These are phyloP conservation scores for Melikaiella ostensackeni DNA, from an alignment of 2,888 invertebrate genomes.

Conservation along the genomic window DNA sequence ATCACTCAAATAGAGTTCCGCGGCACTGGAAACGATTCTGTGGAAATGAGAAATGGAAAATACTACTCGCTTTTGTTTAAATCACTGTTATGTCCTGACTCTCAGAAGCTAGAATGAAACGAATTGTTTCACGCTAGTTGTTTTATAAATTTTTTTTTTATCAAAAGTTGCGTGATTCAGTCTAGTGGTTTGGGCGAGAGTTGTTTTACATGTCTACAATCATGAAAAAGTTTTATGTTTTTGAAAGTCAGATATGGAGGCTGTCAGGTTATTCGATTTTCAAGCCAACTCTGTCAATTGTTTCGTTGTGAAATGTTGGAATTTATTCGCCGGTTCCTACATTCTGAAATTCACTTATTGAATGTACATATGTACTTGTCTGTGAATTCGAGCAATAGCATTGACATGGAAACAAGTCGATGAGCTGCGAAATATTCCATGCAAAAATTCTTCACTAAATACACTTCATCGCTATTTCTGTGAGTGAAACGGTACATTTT, in stretches of 20 bases:
- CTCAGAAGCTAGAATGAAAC: neutral
- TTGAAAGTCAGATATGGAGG: too few relatives aligned
- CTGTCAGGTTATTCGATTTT: neutral
- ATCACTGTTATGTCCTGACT: neutral
- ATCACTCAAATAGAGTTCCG: neutral
- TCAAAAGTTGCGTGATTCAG: neutral
- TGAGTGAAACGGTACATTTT: neutral
- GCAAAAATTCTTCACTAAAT: neutral
- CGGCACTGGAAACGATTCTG: neutral
- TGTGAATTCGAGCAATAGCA: neutral
- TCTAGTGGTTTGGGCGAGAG: neutral
- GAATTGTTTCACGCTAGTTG: neutral
- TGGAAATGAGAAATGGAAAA: neutral
- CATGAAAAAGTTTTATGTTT: neutral
- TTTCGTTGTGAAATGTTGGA: neutral
- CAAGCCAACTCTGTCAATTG: neutral
- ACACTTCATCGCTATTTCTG: neutral
- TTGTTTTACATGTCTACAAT: neutral
- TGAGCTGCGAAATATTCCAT: neutral
- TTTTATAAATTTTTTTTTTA: neutral
- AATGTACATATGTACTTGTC: neutral
- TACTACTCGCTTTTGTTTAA: neutral
- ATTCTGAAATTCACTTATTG: constrained; percentile 8
- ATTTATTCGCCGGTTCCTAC: neutral
- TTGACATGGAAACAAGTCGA: neutral